Evolutionary conservation across 37 sponge, comb jelly and placozoan species (phyloP), one percentile per base, ranked within the genome.

Genomic region (Beroe forskalii): DNA sequence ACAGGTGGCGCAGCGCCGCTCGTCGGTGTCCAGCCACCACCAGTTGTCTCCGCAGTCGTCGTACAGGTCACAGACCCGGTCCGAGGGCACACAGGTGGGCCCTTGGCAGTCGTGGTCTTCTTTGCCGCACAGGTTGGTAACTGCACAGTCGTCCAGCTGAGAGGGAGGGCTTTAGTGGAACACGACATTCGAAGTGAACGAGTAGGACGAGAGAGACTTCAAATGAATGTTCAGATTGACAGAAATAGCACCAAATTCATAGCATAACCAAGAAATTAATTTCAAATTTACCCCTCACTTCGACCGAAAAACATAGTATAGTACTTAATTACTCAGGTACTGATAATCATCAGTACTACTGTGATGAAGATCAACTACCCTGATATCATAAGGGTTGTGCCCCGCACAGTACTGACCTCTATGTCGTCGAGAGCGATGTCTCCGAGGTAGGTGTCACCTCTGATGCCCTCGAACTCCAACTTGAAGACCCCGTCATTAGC

Each of bases 351-450:
- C n/a, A n/a, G n/a, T n/a, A n/a, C n/a, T n/a, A n/a, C n/a, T n/a
- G n/a, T n/a, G n/a, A n/a, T n/a, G n/a, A n/a, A n/a, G n/a, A n/a
- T n/a, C n/a, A n/a, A n/a, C n/a, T n/a, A n/a, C n/a, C n/a, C n/a
- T n/a, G n/a, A n/a, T n/a, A n/a, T n/a, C n/a, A n/a, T n/a, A n/a
- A n/a, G n/a, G n/a, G n/a, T n/a, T n/a, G n/a, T n/a, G n/a, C n/a
- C n/a, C n/a, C n/a, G n/a, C n/a, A n/a, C n/a, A n/a, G n/a, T n/a
- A n/a, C 86, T 43, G 0, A 80, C 86, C 91, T 76, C 83, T 43
- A 91, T 76, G 32, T 91, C 91, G 38, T 91, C 91, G 55, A 91
- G 39, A 48, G 91, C 91, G 30, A 91, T 91, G 67, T 91, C 91
- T 19, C 91, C 91, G 31, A 30, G 69, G 72, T 76, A 91, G 0